phyloP scores from a whole-genome alignment of 2,888 invertebrate species.

The Listrodromus nycthemerus region DNA sequence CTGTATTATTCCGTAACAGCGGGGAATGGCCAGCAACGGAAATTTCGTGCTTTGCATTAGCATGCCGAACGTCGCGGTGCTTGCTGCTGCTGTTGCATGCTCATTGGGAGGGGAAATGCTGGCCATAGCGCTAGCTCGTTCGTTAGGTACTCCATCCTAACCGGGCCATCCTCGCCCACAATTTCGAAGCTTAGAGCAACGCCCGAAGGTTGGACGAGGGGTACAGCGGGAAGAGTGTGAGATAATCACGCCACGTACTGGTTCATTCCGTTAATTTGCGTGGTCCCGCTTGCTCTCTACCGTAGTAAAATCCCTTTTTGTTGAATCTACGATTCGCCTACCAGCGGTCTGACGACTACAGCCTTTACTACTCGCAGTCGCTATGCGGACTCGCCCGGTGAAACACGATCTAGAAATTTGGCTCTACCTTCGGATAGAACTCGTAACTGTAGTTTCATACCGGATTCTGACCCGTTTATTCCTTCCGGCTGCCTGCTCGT shows the following conservation, averaged over 20 bases:
- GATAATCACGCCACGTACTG: slow-evolving; percentile 65
- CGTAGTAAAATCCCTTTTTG: slow-evolving; percentile 41
- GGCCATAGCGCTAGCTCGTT: slow-evolving; percentile 22
- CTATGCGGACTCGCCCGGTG: neutral
- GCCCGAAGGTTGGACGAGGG: neutral
- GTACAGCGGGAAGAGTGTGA: slow-evolving; percentile 50
- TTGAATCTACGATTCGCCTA: slow-evolving; percentile 7
- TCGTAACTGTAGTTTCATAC: neutral
- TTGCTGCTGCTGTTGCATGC: slow-evolving; percentile 40
- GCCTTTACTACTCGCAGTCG: neutral
- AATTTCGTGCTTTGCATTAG: slow-evolving; percentile 62
- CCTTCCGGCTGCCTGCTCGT: neutral
- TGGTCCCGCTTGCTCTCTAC: slow-evolving; percentile 18
- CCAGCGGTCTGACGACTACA: neutral
- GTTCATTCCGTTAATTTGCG: slow-evolving; percentile 61
- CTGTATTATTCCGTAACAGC: slow-evolving; percentile 55
- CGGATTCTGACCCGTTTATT: neutral
- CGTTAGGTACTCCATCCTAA: slow-evolving; percentile 55
- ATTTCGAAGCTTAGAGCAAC: slow-evolving; percentile 45
- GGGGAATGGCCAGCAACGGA: slow-evolving; percentile 58
- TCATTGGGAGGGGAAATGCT: slow-evolving; percentile 3
- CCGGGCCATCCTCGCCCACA: slow-evolving; percentile 50
- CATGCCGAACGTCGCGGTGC: slow-evolving; percentile 51
- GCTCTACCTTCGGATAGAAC: neutral
- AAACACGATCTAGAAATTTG: slow-evolving; percentile 4